phyloP scores from a whole-genome alignment of 2,797 vertebrate genomes.

The Bucorvus abyssinicus region DNA sequence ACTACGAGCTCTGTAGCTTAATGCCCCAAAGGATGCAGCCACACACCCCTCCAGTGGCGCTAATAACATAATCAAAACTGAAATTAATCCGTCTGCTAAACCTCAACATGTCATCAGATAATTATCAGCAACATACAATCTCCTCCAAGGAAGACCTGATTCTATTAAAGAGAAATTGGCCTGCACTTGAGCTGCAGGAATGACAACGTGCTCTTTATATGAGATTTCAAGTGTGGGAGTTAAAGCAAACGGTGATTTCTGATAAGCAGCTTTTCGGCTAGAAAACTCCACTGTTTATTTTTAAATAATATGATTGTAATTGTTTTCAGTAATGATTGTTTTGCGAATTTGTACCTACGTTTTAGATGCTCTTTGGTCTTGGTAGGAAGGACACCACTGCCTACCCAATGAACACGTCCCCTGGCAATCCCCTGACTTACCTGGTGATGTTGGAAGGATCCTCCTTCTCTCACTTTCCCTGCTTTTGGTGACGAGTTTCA shows the following conservation, averaged over 20 bases:
- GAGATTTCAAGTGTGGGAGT: conserved; percentile 33
- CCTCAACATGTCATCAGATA: conserved; percentile 70
- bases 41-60: not conserved
- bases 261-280: not conserved
- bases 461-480: no score
- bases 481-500: no score
- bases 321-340: not conserved
- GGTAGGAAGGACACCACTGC: no score
- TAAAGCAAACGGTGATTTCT: not conserved
- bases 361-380: not conserved
- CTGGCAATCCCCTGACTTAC: no score
- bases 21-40: conserved; percentile 12
- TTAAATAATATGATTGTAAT: not conserved
- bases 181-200: conserved; percentile 40
- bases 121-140: conserved; percentile 63
- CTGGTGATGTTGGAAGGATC: no score
- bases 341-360: not conserved
- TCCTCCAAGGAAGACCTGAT: conserved; percentile 71
- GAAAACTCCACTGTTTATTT: not conserved
- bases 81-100: conserved; percentile 75
- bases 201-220: conserved; percentile 56
- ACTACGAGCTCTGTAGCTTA: not conserved
- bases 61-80: conserved; percentile 55
- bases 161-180: conserved; percentile 71
- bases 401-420: no score